A percentile compares a stretch with the other conserved stretches of the same genome.
These are phyloP conservation scores for Operophtera brumata DNA, from an alignment of 2,888 invertebrate genomes.

Conservation along the genomic window DNA sequence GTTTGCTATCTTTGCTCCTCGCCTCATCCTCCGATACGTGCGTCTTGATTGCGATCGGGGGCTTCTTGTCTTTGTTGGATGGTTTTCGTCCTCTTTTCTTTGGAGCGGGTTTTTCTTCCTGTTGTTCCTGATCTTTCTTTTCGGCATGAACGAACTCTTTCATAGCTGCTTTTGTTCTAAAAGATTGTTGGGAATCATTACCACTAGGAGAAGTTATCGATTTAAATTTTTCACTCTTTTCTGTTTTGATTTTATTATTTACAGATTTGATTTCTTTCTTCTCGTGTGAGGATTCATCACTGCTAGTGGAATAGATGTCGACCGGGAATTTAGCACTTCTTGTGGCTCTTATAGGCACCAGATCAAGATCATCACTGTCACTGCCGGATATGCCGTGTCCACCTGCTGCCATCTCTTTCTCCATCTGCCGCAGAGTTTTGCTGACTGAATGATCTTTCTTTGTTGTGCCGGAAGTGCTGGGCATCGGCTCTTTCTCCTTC, in stretches of 20 bases:
- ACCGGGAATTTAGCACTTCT: constrained; percentile 82
- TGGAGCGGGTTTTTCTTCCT: constrained; percentile 61
- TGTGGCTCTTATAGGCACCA: constrained; percentile 83
- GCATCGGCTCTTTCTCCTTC: constrained; percentile 14
- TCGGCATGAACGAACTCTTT: constrained; percentile 86
- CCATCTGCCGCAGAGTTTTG: constrained; percentile 85
- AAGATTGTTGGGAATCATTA: constrained; percentile 85
- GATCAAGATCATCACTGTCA: constrained; percentile 87
- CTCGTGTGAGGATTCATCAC: constrained; percentile 72
- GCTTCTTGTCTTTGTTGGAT: constrained; percentile 70
- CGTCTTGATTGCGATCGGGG: constrained; percentile 43
- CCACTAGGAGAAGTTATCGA: constrained; percentile 82
- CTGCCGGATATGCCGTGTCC: constrained; percentile 80
- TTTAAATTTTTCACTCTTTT: constrained; percentile 75
- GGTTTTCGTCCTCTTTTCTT: constrained; percentile 73
- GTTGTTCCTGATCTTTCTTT: constrained; percentile 52
- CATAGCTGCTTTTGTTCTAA: constrained; percentile 90
- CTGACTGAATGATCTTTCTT: constrained; percentile 72
- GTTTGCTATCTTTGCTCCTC: constrained; percentile 76
- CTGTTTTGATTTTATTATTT: constrained; percentile 66
- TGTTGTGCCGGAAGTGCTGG: constrained; percentile 36
- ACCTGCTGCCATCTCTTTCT: constrained; percentile 85
- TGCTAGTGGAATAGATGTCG: constrained; percentile 92
- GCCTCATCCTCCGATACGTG: constrained; percentile 68
- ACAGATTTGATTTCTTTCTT: constrained; percentile 74